Conservation (phyloP, 30 jellyfish, hydroid and myxozoan species). For the Nemopilema nomurai region DNA sequence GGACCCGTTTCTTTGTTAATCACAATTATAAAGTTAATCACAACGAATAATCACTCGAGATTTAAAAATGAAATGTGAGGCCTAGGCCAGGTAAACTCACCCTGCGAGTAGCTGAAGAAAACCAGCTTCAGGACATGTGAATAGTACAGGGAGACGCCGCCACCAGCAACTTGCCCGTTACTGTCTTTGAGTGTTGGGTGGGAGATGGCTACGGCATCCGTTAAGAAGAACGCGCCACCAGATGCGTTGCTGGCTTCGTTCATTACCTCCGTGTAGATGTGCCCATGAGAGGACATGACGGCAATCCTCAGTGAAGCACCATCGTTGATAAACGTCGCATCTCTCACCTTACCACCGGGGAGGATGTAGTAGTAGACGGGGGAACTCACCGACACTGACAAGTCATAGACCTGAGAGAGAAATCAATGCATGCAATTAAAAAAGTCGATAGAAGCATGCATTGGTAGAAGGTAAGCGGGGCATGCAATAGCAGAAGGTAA, state of each 20-base stretch:
- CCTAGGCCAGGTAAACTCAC: constrained; percentile 12
- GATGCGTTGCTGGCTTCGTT: constrained; percentile 64
- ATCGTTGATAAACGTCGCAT: constrained; percentile 74
- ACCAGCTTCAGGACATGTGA: constrained; percentile 81
- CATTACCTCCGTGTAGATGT: constrained; percentile 67
- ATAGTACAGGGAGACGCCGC: constrained; percentile 86
- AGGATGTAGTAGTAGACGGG: constrained; percentile 75
- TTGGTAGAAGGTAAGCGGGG: no score
- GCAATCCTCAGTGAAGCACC: constrained; percentile 38
- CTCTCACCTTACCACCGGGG: constrained; percentile 91
- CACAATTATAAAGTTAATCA: no score
- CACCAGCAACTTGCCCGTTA: constrained; percentile 76
- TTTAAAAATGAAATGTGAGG: no score
- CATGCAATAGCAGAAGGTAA: no score
- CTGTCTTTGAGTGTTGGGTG: constrained; percentile 57
- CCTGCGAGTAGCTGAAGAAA: constrained; percentile 84
- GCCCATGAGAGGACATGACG: constrained; percentile 94
- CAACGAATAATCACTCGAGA: no score
- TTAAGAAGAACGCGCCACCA: constrained; percentile 76
- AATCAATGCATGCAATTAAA: no score
- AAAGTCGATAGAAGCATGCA: no score
- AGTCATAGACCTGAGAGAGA: constrained; percentile 73
- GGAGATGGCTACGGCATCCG: constrained; percentile 59
- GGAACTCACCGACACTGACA: constrained; percentile 52
- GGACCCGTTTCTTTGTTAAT: no score